Evolutionary conservation across 2,113 vertebrate genomes (phyloP).

Genomic region (Gymnorhina tibicen): DNA sequence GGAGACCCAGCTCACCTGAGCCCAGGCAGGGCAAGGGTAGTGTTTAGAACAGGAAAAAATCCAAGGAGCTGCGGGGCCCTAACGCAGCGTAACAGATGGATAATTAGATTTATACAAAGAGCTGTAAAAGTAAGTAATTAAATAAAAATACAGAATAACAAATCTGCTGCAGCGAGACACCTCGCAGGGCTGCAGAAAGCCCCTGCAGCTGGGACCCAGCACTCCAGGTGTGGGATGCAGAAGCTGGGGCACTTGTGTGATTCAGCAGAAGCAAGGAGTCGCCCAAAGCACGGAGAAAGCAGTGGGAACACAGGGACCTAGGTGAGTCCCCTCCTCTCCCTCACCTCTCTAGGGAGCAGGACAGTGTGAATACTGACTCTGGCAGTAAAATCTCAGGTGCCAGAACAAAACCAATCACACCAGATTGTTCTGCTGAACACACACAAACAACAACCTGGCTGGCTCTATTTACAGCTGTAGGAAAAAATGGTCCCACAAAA

Average conservation of each 20-base stretch:
- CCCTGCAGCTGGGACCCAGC: not conserved
- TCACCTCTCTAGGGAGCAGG: not conserved
- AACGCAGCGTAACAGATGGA: slow-evolving; percentile 66
- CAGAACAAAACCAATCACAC: not conserved
- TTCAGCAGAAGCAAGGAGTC: not conserved
- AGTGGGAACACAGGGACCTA: not conserved
- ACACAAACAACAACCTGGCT: not conserved
- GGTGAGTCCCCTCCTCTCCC: not conserved
- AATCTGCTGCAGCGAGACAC: slow-evolving; percentile 28
- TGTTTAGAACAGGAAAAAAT: not conserved
- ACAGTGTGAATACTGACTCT: not conserved
- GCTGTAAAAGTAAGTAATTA: slow-evolving; percentile 69
- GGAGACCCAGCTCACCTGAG: not conserved
- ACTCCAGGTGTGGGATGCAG: not conserved
- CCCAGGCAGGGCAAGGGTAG: not conserved
- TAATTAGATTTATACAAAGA: slow-evolving; percentile 67
- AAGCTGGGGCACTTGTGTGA: not conserved
- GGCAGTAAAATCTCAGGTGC: not conserved
- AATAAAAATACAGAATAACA: slow-evolving; percentile 65
- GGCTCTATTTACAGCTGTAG: not conserved
- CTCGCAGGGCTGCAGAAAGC: not conserved
- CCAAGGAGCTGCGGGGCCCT: not conserved
- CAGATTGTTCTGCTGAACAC: not conserved
- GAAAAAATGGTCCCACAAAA: not conserved
- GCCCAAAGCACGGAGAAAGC: not conserved